Evolutionary conservation across 2,888 invertebrate genomes (phyloP), one percentile per base, ranked within the genome.

Genomic region (Eurytoma californica): DNA sequence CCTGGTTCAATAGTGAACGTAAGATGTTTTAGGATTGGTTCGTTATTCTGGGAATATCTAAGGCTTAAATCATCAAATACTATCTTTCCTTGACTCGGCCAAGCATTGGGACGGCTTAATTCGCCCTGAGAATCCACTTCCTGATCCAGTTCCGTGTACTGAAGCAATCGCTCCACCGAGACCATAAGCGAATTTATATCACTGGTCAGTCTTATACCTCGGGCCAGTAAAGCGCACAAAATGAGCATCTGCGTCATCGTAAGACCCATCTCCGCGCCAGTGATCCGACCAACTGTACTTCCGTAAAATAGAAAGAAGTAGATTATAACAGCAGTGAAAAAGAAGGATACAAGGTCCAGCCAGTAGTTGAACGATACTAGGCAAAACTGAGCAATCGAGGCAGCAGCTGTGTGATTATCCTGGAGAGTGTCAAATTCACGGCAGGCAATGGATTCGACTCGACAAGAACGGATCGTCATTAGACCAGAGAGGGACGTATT

Each of bases 401-500:
- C 94, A 3, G 94, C 92, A 12, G 92, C 91, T 0, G 94, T 94
- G 85, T 94, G 94, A 47, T 93, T 91, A 88, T 92, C 95, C 91
- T 96, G 95, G 83, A 94, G 92, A 47, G 89, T 88, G 86, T 96
- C 96, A 84, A 96, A 96, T 86, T 96, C 95, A 84, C 93, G 92
- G 65, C 93, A 93, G 69, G 97, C 93, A 85, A 95, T 92, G 82
- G 93, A 92, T 89, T 96, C 93, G 1, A 95, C 94, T 30, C 93
- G 92, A 1, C 95, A 94, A 0, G 97, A 95, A 79, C 98, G 92
- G 82, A 98, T 97, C 0, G 97, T 97, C 57, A 95, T 93, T 51
- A 98, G 92, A 0, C 98, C 98, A 81, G 95, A 93, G 12, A 98
- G 91, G 0, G 97, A 94, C 0, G 97, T 95, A 18, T 95, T 95